Base-by-base conservation (phyloP, 2,797 vertebrate species). In the Crenichthys baileyi region DNA sequence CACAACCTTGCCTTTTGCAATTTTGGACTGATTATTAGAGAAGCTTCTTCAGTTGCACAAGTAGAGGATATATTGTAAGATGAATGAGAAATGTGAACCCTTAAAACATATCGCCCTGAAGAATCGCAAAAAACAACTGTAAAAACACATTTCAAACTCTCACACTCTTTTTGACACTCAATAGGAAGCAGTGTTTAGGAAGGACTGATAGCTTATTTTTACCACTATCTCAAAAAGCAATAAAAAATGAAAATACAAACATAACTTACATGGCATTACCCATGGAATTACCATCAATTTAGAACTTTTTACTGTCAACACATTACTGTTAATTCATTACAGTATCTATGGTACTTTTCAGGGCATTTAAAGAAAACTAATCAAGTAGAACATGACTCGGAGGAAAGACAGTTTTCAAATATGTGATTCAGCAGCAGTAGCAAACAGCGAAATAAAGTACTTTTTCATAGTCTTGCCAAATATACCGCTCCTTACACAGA, bases 331-430 rank as follows among this genome's bases (percentile, higher is more conserved):
- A 67, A 93, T 91, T 85, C 72, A 83, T 95, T 94, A 92, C 87
- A 92, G 86, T 88, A 89, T 94, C 93, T 94, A 94, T 95, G 95
- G 95, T 94, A 94, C 92, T 95, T 96, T 95, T 96, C 93, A 94
- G 91, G 90, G 94, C 93, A 91, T 95, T 94, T 94, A 92, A 96
- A 94, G 92, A 91, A 96, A 95, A 92, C 88, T 93, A 95, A 95
- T 89, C 90, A 91, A 95, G 95, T 82, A 92, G 87, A 95, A 94
- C 96, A 94, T 90, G 82, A 95, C 94, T 92, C 88, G 3, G 22
- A 50, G 89, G 88, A 87, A 91, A 93, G 91, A 90, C 41, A 53
- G 56, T 56, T 84, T 79, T 85, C 68, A 73, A 85, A 88, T 61
- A 65, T 76, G 70, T 79, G 51, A 75, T 79, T 82, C 77, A 77